These are phyloP conservation scores for Gisinianus flammeolus DNA, from an alignment of 2,888 invertebrate genomes.

Conservation along the genomic window DNA sequence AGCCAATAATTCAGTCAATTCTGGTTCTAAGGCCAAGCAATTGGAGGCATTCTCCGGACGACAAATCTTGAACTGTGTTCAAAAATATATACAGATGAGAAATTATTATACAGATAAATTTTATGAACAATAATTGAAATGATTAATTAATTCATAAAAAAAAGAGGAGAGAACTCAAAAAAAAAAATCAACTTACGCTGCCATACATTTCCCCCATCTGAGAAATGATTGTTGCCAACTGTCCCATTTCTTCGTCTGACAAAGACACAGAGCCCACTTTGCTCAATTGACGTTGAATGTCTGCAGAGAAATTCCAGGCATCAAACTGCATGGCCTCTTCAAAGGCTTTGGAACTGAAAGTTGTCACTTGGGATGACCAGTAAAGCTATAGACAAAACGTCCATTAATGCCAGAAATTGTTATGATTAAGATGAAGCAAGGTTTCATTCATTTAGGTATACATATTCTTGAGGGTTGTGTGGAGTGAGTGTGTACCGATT, in stretches of 20 bases:
- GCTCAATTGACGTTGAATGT: slow-evolving; percentile 54
- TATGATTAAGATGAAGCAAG: neutral
- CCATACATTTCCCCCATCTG: slow-evolving; percentile 59
- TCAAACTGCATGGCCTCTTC: slow-evolving; percentile 54
- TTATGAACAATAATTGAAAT: neutral
- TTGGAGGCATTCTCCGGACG: slow-evolving; percentile 35
- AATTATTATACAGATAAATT: no score
- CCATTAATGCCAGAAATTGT: neutral
- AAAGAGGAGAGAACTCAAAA: no score
- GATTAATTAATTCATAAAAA: no score
- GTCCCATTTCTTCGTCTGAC: slow-evolving; percentile 54
- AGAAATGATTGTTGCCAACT: slow-evolving; percentile 50
- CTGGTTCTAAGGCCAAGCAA: slow-evolving; percentile 57
- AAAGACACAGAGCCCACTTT: slow-evolving; percentile 56
- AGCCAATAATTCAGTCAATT: slow-evolving; percentile 55
- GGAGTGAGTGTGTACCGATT: slow-evolving; percentile 47
- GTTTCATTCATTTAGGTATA: neutral
- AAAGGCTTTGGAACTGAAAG: slow-evolving; percentile 50
- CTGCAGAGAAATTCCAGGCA: slow-evolving; percentile 53
- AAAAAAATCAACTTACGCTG: slow-evolving; percentile 47
- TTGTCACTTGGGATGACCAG: slow-evolving; percentile 2
- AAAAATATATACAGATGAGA: slow-evolving; percentile 1
- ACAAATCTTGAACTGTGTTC: slow-evolving; percentile 50
- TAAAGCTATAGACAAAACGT: neutral
- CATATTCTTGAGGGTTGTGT: neutral